Evolutionary conservation across 2,888 invertebrate species (phyloP).

Genomic region (Aporophyla lueneburgensis): DNA sequence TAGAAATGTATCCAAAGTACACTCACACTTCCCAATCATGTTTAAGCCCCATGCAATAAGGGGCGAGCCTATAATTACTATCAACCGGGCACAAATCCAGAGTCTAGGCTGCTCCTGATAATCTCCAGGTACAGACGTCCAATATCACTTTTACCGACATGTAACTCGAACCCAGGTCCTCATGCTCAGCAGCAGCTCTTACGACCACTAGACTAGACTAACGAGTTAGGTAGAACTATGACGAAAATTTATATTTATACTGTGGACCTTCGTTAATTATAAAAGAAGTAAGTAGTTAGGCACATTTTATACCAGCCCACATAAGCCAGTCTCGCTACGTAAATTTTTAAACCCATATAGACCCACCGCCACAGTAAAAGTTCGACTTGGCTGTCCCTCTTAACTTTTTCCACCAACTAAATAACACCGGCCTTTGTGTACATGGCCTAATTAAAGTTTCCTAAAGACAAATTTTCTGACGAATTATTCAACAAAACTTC

Average conservation of each 20-base stretch:
- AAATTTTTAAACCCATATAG: constrained; percentile 38
- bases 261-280: constrained; percentile 10
- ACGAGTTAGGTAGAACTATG: background rate
- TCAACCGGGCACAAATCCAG: too few species aligned
- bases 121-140: too few species aligned
- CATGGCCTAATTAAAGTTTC: constrained; percentile 83
- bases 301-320: background rate
- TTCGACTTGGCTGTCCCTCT: constrained; percentile 27
- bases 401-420: constrained; percentile 64
- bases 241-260: background rate
- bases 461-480: constrained; percentile 79
- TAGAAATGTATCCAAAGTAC: too few species aligned
- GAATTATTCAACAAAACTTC: constrained; percentile 82
- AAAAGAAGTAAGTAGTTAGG: background rate
- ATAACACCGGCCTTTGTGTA: constrained; percentile 77
- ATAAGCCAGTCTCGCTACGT: constrained; percentile 12
- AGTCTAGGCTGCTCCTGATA: too few species aligned
- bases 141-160: too few species aligned
- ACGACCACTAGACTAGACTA: too few species aligned
- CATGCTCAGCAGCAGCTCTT: too few species aligned
- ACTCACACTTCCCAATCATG: too few species aligned
- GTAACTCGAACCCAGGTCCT: too few species aligned
- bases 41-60: too few species aligned
- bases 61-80: too few species aligned
- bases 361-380: constrained; percentile 33